Evolutionary conservation across 2,113 vertebrate genomes (phyloP).

Genomic region (Mastomys coucha): DNA sequence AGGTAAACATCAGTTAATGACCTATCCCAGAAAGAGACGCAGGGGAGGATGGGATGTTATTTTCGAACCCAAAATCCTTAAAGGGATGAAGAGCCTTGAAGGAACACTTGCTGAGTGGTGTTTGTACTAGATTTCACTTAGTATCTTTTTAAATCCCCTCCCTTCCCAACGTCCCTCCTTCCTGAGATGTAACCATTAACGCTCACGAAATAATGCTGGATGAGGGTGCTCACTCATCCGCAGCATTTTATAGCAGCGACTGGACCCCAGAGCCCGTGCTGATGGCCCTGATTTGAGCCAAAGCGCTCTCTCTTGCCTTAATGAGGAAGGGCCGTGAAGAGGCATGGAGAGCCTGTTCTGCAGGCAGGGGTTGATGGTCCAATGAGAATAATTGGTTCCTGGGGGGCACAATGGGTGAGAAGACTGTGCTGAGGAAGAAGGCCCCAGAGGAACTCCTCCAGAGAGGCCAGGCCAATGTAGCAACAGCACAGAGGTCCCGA

Average conservation of each 20-base stretch:
- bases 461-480: not conserved
- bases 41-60: not conserved
- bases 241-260: not conserved
- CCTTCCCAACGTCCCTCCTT: not conserved
- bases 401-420: not conserved
- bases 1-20: not conserved
- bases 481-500: not conserved
- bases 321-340: rapidly evolving
- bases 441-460: not conserved
- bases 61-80: not conserved
- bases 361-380: not conserved
- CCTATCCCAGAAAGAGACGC: not conserved
- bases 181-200: not conserved
- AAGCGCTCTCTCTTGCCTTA: not conserved
- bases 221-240: not conserved
- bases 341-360: rapidly evolving
- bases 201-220: not conserved
- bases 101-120: not conserved
- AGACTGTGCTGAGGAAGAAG: not conserved
- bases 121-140: not conserved
- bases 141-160: not conserved
- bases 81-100: not conserved
- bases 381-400: not conserved
- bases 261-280: not conserved
- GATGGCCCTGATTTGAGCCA: not conserved